A percentile compares a stretch with the other conserved stretches of the same genome.
Conservation (phyloP, 2,888 invertebrate genomes). For the Cerastis rubricosa region DNA sequence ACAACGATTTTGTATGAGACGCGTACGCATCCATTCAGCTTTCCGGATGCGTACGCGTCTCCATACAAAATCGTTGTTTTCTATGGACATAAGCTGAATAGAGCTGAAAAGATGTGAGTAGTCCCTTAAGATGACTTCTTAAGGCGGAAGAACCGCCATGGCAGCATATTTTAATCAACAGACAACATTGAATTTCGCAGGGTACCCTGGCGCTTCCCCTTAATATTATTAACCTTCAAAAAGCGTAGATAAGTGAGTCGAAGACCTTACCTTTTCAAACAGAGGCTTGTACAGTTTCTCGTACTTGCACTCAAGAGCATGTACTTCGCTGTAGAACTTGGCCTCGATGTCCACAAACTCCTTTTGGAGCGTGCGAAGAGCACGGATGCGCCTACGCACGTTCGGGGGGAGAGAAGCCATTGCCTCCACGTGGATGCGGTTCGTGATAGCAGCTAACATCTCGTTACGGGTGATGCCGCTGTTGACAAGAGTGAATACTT, state of each 20-base stretch:
- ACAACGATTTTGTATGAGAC: too few species aligned
- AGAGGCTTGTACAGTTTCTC: constrained; percentile 94
- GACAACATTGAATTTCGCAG: too few species aligned
- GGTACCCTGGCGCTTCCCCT: too few species aligned
- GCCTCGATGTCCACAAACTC: constrained; percentile 96
- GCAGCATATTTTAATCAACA: too few species aligned
- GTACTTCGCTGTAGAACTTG: constrained; percentile 98
- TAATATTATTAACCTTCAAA: background rate
- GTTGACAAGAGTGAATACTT: constrained; percentile 32
- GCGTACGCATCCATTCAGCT: too few species aligned
- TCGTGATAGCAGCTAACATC: constrained; percentile 91
- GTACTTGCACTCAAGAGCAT: constrained; percentile 97
- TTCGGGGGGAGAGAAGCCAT: constrained; percentile 92
- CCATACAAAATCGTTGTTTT: too few species aligned
- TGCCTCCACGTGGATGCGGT: constrained; percentile 91
- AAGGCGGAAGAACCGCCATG: background rate
- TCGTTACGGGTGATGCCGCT: constrained; percentile 89
- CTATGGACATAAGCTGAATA: too few species aligned
- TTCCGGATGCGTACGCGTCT: too few species aligned
- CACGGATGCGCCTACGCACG: constrained; percentile 95
- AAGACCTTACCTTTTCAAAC: constrained; percentile 93
- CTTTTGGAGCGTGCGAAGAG: constrained; percentile 96
- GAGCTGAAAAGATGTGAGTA: too few species aligned
- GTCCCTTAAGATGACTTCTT: too few species aligned
- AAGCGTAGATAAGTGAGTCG: background rate